Evolutionary conservation across 2,113 vertebrate species (phyloP), one percentile per base, ranked within the genome.

Genomic region (Clarias magur): DNA sequence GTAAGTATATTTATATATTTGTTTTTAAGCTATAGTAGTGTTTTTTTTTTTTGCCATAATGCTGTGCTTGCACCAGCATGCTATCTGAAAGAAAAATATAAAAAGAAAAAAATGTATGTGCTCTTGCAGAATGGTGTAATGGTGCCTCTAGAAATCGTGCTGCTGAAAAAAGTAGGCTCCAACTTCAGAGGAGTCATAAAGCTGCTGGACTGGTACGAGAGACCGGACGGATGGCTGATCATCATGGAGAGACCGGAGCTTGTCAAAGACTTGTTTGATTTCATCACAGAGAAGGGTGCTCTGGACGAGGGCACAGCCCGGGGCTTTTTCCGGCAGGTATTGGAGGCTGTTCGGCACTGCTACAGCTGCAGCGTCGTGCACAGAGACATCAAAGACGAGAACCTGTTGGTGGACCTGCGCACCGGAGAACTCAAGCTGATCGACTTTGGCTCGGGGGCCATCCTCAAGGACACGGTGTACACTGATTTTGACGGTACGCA

Each of bases 401-500:
- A 99, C 91, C 96, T 99, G 90, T 96, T 99, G 70, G 98, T 99
- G 93, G 98, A 99, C n/a, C 95, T 98, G 48, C 93, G 97, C 91
- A 96, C 95, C 0, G 98, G 97, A 54, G 96, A 98, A 91, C 96
- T 99, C 84, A 99, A 97, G 93, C 97, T 99, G 72, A 99, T 99
- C 65, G 98, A 99, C 93, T 99, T 99, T 87, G 98, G 98, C 82
- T 99, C 98, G 0, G 98, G 98, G 83, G 97, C 98, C 13, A 93
- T 99, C 68, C 98, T 99, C 92, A 97, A 97, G 96, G 98, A 99
- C 95, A 99, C 98, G 0, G 97, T 99, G 82, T 99, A 99, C 95
- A 99, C 98, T 0, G 97, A 99, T 91, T 99, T 99, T 38, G 97
- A 99, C 12, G 98, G 98, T 99, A 95, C 84, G 97, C 88, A 82